These are phyloP conservation scores for Plebejus melissa DNA, from an alignment of 2,888 invertebrate genomes.

Conservation along the genomic window DNA sequence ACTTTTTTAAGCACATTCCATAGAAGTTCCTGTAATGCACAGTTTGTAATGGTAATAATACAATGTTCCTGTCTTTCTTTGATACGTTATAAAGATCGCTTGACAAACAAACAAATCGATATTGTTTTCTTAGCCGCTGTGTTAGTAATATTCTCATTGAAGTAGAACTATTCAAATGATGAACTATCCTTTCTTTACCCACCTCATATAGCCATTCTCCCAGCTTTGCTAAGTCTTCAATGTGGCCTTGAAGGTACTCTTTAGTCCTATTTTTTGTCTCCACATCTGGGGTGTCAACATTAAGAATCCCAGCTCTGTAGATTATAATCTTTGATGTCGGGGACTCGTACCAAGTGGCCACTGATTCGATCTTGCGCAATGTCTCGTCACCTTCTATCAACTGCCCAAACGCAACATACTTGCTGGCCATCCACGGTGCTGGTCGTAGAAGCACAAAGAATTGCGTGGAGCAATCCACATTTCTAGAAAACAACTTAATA, in stretches of 20 bases:
- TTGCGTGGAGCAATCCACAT: constrained; percentile 83
- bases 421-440: constrained; percentile 84
- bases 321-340: constrained; percentile 63
- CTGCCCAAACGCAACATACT: constrained; percentile 87
- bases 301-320: constrained; percentile 55
- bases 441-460: constrained; percentile 84
- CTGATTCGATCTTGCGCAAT: constrained; percentile 79
- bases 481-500: constrained; percentile 50
- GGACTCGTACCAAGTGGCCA: constrained; percentile 80
- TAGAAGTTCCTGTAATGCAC: not conserved
- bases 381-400: constrained; percentile 82
- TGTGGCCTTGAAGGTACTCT: constrained; percentile 57
- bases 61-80: not conserved
- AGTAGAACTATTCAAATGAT: not conserved
- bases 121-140: no score
- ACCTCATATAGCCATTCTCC: constrained; percentile 55
- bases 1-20: not conserved
- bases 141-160: no score
- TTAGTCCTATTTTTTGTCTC: constrained; percentile 52
- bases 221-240: constrained; percentile 55
- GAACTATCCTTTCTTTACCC: not conserved
- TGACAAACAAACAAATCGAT: not conserved
- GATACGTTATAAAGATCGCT: not conserved
- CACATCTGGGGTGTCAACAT: constrained; percentile 60
- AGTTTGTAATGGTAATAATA: not conserved